Evolutionary conservation across 2,888 invertebrate genomes (phyloP), one percentile per base, ranked within the genome.

Genomic region (Agriopis marginaria): DNA sequence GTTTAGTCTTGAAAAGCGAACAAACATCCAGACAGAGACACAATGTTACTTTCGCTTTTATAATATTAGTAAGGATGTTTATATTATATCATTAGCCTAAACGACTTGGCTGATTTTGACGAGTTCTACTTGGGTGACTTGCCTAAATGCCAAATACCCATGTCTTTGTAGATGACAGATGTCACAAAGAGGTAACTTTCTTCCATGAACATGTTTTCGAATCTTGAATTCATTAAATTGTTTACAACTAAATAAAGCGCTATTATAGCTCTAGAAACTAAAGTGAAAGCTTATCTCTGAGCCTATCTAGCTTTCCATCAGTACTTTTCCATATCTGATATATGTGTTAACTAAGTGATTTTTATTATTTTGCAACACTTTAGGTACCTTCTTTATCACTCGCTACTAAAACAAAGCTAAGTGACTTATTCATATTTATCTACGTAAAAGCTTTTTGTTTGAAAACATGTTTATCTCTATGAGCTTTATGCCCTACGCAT

Each of bases 371-470:
- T 66, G 39, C 4, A 44, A 55, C 75, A 78, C 76, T 79, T 65
- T 49, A 72, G 70, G 74, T 74, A 71, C 17, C 17, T 23, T 1
- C 65, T 70, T 75, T 79, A 77, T 75, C 76, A 44, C 42, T 32
- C 63, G 55, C 62, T 53, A 68, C 63, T 63, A 71, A 68, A 63
- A 75, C 70, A 68, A 60, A 67, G 68, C 72, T 66, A 73, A 75
- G 66, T 70, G 70, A 68, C 56, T 65, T 61, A 23, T 73, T 76
- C 54, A 68, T 63, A 59, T 60, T 75, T 78, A 75, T 78, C 77
- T 72, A 66, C 68, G 61, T 60, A 65, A 75, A 77, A 76, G 77
- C 78, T 79, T 77, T 81, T 77, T 76, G 70, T 77, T 73, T 72
- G 50, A 74, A 76, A 74, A 64, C n/a, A 32, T 75, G 68, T 70